These are phyloP conservation scores for Drosophila quinaria DNA, from an alignment of 2,888 invertebrate species.

Conservation along the genomic window DNA sequence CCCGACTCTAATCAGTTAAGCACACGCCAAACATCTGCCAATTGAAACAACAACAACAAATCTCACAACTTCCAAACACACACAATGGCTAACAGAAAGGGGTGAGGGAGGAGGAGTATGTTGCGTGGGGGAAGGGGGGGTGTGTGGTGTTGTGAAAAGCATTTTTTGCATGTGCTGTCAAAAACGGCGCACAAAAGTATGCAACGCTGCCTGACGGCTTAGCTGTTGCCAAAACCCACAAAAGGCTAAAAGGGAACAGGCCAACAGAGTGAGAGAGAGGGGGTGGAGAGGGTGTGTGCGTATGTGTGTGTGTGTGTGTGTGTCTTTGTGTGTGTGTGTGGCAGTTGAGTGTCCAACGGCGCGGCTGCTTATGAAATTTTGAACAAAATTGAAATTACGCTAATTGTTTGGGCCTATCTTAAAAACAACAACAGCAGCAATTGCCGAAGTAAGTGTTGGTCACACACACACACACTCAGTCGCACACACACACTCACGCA, in stretches of 20 bases:
- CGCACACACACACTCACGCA: conserved; percentile 4
- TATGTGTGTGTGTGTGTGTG: neutral
- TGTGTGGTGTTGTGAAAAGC: neutral
- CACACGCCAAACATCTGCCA: conserved; percentile 15
- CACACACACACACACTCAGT: conserved; percentile 20
- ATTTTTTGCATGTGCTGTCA: conserved; percentile 45
- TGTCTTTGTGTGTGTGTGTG: conserved; percentile 21
- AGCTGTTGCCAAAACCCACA: conserved; percentile 11
- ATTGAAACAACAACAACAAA: conserved; percentile 4
- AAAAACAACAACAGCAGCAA: conserved; percentile 16
- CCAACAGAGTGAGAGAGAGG: neutral
- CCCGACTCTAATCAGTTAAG: conserved; percentile 38
- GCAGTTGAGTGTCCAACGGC: conserved; percentile 21
- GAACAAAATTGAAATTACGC: conserved; percentile 85
- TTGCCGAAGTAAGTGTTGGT: conserved; percentile 34
- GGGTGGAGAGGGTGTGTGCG: neutral
- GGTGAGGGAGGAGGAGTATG: too few relatives aligned
- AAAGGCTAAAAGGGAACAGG: neutral
- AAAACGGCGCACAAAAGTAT: conserved; percentile 58
- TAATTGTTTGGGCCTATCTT: conserved; percentile 79
- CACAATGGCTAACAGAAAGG: neutral
- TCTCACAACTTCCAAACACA: neutral
- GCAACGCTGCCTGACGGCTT: conserved; percentile 14
- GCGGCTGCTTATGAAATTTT: conserved; percentile 82
- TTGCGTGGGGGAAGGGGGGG: neutral